Evolutionary conservation across 2,888 invertebrate species (phyloP).

Genomic region (Drosophila gaucha): DNA sequence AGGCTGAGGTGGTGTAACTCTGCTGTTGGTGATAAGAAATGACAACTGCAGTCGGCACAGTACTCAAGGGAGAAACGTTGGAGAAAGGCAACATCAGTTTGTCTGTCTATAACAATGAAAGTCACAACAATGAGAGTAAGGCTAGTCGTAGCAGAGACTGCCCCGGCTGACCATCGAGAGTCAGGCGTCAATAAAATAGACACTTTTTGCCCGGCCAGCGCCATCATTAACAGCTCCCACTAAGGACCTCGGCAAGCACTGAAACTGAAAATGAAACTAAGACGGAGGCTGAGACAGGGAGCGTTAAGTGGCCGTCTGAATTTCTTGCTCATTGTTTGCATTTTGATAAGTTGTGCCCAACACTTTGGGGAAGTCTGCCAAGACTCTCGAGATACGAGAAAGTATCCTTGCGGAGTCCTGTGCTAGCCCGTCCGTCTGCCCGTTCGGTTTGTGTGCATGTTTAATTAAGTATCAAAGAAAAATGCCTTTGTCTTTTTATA

Average conservation of each 20-base stretch:
- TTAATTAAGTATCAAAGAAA: conserved; percentile 49
- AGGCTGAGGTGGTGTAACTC: conserved; percentile 1
- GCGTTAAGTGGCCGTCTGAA: conserved; percentile 44
- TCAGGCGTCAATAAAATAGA: conserved; percentile 50
- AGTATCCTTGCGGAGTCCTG: conserved; percentile 10
- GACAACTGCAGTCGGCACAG: conserved; percentile 56
- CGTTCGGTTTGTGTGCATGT: conserved; percentile 28
- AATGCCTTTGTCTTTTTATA: conserved; percentile 17
- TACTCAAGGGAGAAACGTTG: not conserved
- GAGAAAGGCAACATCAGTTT: conserved; percentile 16
- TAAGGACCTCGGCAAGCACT: not conserved
- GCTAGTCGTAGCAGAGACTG: conserved; percentile 6
- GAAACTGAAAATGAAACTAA: conserved; percentile 3
- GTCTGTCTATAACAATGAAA: conserved; percentile 55
- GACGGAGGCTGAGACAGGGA: conserved; percentile 1
- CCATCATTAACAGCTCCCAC: conserved; percentile 38
- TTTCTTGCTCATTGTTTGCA: conserved; percentile 49
- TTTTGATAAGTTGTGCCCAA: conserved; percentile 49
- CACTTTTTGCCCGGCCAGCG: conserved; percentile 11
- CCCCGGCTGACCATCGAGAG: conserved; percentile 32
- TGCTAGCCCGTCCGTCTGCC: not conserved
- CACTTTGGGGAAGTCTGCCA: conserved; percentile 26
- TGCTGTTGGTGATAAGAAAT: conserved; percentile 49
- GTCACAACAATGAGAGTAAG: conserved; percentile 51
- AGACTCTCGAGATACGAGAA: conserved; percentile 9